These are phyloP conservation scores for Streblospio benedicti DNA, from an alignment of 1,140 invertebrate genomes.

Conservation along the genomic window DNA sequence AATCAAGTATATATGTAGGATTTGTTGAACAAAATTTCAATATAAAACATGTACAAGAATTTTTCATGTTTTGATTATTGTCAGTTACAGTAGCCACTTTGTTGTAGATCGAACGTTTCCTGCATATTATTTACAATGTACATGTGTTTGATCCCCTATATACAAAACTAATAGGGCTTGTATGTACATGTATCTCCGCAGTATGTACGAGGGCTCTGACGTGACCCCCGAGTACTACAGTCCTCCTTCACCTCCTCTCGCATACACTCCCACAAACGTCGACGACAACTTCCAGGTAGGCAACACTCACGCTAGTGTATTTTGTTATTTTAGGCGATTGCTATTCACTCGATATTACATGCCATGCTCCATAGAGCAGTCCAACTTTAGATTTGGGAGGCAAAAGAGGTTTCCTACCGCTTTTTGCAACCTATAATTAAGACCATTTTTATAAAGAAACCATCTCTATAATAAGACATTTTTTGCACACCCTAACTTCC, in stretches of 20 bases:
- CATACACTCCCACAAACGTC: slow-evolving; percentile 15
- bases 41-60: not conserved
- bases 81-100: not conserved
- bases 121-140: not conserved
- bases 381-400: too few species aligned
- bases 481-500: too few species aligned
- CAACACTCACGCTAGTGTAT: slow-evolving; percentile 26
- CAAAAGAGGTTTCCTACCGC: too few species aligned
- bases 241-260: slow-evolving; percentile 15
- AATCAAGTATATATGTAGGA: too few species aligned
- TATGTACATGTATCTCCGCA: slow-evolving; percentile 6
- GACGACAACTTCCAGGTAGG: slow-evolving; percentile 25
- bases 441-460: too few species aligned
- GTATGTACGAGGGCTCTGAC: slow-evolving; percentile 17
- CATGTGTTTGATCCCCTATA: not conserved
- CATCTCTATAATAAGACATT: too few species aligned
- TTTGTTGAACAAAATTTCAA: not conserved
- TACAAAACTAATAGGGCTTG: too few species aligned
- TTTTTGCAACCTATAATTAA: too few species aligned
- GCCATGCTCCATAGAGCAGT: too few species aligned
- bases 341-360: too few species aligned
- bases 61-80: not conserved
- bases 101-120: not conserved
- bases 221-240: slow-evolving; percentile 17
- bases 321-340: too few species aligned